Evolutionary conservation across 2,888 invertebrate species (phyloP).

Genomic region (Tineola bisselliella): DNA sequence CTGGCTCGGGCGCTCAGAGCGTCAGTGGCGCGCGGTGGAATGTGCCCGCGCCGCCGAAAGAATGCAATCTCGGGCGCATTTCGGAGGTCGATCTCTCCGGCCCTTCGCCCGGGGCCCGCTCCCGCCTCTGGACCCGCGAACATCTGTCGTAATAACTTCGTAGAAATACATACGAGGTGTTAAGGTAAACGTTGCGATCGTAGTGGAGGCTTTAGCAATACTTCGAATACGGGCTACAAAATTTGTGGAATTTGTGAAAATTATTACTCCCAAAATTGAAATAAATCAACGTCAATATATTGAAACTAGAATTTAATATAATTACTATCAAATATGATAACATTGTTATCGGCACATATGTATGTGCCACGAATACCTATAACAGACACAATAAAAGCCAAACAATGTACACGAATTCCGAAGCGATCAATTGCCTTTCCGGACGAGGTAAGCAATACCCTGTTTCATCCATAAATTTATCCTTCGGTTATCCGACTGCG

Average conservation of each 20-base stretch:
- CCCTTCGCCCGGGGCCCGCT: slow-evolving; percentile 40
- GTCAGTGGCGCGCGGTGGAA: slow-evolving; percentile 64
- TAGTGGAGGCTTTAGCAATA: slow-evolving; percentile 37
- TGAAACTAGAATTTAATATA: neutral
- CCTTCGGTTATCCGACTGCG: slow-evolving; percentile 1
- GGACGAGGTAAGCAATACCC: slow-evolving; percentile 1
- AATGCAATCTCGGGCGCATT: slow-evolving; percentile 70
- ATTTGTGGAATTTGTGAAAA: neutral
- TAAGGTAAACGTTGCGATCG: slow-evolving; percentile 32
- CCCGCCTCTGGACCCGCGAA: slow-evolving; percentile 53
- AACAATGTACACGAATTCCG: slow-evolving; percentile 11
- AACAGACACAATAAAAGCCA: slow-evolving; percentile 5
- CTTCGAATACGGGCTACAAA: neutral
- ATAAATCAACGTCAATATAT: neutral
- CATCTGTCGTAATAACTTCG: slow-evolving; percentile 54
- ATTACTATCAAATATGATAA: neutral
- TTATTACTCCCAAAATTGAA: neutral
- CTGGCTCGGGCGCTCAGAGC: slow-evolving; percentile 60
- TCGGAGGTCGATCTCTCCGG: slow-evolving; percentile 68
- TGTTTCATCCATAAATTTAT: neutral
- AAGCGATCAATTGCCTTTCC: slow-evolving; percentile 9
- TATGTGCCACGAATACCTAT: neutral
- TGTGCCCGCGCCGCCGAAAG: slow-evolving; percentile 68
- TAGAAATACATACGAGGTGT: slow-evolving; percentile 35
- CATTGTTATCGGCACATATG: neutral